Evolutionary conservation across 1,140 invertebrate species (phyloP), one percentile per base, ranked within the genome.

Genomic region (Laodelphax striatellus): DNA sequence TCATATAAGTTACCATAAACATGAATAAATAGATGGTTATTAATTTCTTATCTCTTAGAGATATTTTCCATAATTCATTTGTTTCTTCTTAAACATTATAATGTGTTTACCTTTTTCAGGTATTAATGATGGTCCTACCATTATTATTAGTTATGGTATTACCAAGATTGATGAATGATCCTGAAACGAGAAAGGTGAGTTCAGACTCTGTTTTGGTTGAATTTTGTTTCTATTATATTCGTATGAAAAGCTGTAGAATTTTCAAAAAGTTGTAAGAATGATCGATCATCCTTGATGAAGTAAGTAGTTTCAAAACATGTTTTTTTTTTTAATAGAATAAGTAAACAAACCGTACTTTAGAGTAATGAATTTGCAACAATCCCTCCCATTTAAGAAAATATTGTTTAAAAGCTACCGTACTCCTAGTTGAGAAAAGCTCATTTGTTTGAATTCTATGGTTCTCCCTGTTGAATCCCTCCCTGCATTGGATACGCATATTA

Each of bases 131-230:
- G 94, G 83, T 97, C 22, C 70, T 97, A 54, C 95, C 95, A 1
- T 75, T 98, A 11, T 65, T 97, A 0, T 72, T 97, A 0, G 90
- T 98, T 63, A 88, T 97, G 83, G 78, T 97, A 60, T 74, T 97
- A 65, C 94, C 95, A 10, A 96, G 97, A 75, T 86, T 97, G 79
- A 92, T 98, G 84, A 97, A 93, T 71, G 94, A 97, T 76, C 92
- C 92, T 50, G 94, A 97, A 74, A 92, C 94, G 1, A 90, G 82
- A 82, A 93, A 82, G 76, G 84, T 84, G 73, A 58, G 57, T 66
- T 34, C 24, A 28, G 24, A 28, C 24, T 4, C n/a, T n/a, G n/a
- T n/a, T 28, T 28, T 28, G 2, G 24, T 6, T 28, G 2, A 28
- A 28, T 28, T 6, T 28, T 28, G 24, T 28, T 28, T 6, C 2